These are phyloP conservation scores for Neosalanx taihuensis DNA, from an alignment of 2,797 vertebrate species.

Conservation along the genomic window DNA sequence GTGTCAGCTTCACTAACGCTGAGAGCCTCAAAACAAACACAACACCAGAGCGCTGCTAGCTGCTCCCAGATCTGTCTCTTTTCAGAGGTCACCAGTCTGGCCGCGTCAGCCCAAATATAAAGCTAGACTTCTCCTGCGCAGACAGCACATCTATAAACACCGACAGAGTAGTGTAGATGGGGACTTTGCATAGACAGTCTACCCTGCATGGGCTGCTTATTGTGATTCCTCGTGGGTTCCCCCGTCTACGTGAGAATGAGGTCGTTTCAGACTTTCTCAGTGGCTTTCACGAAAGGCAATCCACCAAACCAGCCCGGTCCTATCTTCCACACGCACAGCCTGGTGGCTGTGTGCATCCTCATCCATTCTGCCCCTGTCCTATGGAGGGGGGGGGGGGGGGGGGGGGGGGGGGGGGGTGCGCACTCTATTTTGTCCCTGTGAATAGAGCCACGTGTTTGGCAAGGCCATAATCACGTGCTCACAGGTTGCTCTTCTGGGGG, in stretches of 20 bases:
- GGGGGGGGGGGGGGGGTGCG: no score
- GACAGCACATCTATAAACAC: no score
- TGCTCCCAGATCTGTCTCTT: no score
- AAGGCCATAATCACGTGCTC: conserved; percentile 71
- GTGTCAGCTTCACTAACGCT: neutral
- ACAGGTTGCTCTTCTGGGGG: conserved; percentile 71
- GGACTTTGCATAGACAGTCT: no score
- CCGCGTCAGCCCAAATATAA: no score
- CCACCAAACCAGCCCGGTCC: conserved; percentile 1
- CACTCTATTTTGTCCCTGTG: conserved; percentile 22
- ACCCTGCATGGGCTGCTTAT: no score
- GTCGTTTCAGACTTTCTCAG: neutral
- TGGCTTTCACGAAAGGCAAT: neutral
- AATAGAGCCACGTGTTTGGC: conserved; percentile 53
- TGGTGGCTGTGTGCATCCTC: neutral
- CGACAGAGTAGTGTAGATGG: no score
- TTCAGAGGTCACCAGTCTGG: no score
- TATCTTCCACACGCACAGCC: conserved; percentile 1
- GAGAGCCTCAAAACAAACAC: no score
- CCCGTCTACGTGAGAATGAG: neutral
- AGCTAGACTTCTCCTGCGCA: no score
- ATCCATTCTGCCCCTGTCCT: neutral
- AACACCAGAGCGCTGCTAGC: no score
- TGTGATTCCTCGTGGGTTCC: neutral
- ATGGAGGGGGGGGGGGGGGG: no score